phyloP scores from a whole-genome alignment of 2,113 vertebrate species.

The Phylloscopus trochiloides region DNA sequence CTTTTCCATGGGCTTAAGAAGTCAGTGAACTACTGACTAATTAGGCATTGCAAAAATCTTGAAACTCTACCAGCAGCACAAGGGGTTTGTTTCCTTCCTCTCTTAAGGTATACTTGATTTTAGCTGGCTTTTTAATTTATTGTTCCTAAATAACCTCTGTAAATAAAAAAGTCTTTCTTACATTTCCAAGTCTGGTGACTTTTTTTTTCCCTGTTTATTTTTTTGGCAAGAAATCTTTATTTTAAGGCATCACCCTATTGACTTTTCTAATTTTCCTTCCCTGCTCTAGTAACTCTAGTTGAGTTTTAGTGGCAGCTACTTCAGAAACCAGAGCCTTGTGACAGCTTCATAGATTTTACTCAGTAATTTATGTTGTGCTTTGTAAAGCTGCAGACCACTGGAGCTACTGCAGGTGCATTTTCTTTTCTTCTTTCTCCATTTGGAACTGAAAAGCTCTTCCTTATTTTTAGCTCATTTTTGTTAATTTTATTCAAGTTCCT shows the following conservation, averaged over 20 bases:
- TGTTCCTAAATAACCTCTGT: neutral
- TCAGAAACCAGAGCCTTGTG: neutral
- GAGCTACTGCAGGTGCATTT: neutral
- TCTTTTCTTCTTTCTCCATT: neutral
- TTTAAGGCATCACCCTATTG: neutral
- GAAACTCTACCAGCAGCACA: neutral
- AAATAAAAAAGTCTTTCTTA: neutral
- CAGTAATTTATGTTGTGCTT: neutral
- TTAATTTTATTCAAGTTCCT: neutral
- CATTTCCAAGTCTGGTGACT: neutral
- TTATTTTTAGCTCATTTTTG: conserved; percentile 15
- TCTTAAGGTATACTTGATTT: neutral
- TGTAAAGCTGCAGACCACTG: neutral
- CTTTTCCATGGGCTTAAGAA: neutral
- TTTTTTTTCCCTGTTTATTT: neutral
- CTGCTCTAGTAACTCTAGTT: neutral
- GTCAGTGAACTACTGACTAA: neutral
- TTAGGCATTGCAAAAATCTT: neutral
- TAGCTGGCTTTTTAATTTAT: neutral
- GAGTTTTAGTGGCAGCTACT: neutral
- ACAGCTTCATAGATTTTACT: neutral
- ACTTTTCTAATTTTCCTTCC: neutral
- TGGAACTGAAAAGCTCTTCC: neutral
- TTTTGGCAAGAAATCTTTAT: neutral
- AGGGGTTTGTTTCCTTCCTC: neutral